Evolutionary conservation across 2,113 vertebrate genomes (phyloP), one percentile per base, ranked within the genome.

Genomic region (Saccopteryx bilineata): DNA sequence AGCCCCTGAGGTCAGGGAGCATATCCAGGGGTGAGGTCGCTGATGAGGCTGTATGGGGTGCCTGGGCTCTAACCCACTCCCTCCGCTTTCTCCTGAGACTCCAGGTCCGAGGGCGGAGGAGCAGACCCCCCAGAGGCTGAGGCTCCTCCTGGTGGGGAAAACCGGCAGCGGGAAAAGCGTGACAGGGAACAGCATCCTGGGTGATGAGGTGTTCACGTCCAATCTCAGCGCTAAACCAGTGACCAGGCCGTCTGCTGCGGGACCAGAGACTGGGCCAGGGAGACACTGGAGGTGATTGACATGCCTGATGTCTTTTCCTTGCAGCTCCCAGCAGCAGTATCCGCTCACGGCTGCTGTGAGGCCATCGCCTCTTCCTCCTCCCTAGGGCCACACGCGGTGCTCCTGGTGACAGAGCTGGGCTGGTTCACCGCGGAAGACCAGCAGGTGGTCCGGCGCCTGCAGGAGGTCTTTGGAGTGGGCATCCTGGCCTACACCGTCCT

Each of bases 111-210:
- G 0, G 9, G 50, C 74, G 6, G 26, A 82, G 48, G 60, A 78
- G 1, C 24, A 15, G 24, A 17, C 7, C 11, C 92, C 39, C 39
- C 68, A 11, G 63, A 81, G 1, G 1, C 74, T 96, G 79, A 80
- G 90, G 58, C 94, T 97, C 39, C 15, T 97, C 28, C 90, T 97
- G 54, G 90, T 96, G 83, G 95, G 95, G 46, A 75, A 50, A 75
- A 75, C 23, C 2, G 46, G 72, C 26, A 75, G 72, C 8, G 96
- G 97, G 54, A 97, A 97, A 26, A 97, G 97, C 9, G 86, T 93
- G 0, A 97, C 91, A 0, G 91, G 96, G 61, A 97, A 97, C 52
- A 97, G 90, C 88, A 95, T 96, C 90, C 90, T 96, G 0, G n/a
- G n/a, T n/a, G n/a, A n/a, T n/a, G n/a, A n/a, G n/a, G n/a, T n/a